Percentiles rank a stretch among this genome's conserved stretches.
These are phyloP conservation scores for Brotogeris chrysoptera DNA, from an alignment of 2,797 vertebrate species.

Conservation along the genomic window DNA sequence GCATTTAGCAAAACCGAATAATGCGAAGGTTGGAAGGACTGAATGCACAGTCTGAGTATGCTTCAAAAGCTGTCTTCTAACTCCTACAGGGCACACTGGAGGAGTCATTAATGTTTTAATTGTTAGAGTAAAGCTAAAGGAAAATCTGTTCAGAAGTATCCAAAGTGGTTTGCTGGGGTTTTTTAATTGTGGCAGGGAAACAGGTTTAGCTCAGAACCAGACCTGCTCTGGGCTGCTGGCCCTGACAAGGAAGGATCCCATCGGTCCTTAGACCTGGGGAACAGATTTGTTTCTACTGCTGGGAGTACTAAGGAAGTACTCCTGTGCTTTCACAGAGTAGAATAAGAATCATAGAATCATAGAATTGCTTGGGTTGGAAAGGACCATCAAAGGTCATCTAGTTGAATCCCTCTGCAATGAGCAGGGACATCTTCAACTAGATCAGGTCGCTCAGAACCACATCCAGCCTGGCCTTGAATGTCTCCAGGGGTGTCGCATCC, in stretches of 20 bases:
- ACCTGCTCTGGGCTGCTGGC: not conserved
- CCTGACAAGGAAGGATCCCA: not conserved
- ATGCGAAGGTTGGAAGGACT: not conserved
- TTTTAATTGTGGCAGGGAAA: not conserved
- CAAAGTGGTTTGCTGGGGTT: not conserved
- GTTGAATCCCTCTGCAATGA: not conserved
- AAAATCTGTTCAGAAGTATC: not conserved
- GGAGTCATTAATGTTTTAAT: not conserved
- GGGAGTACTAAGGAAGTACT: not conserved
- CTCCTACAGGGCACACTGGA: not conserved
- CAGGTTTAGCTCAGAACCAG: not conserved
- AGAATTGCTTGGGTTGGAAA: not conserved
- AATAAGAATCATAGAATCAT: not conserved
- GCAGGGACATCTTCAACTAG: not conserved
- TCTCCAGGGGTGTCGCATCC: not conserved
- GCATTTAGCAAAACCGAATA: not conserved
- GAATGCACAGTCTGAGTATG: not conserved
- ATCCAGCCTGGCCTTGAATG: not conserved
- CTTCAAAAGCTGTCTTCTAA: not conserved
- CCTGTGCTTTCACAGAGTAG: fast-evolving
- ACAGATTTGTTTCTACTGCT: not conserved
- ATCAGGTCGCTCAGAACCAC: not conserved
- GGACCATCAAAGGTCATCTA: not conserved
- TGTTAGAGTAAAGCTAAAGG: not conserved
- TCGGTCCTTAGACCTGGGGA: not conserved